phyloP scores from a whole-genome alignment of 1,140 invertebrate genomes.

The Drosophila ananassae region DNA sequence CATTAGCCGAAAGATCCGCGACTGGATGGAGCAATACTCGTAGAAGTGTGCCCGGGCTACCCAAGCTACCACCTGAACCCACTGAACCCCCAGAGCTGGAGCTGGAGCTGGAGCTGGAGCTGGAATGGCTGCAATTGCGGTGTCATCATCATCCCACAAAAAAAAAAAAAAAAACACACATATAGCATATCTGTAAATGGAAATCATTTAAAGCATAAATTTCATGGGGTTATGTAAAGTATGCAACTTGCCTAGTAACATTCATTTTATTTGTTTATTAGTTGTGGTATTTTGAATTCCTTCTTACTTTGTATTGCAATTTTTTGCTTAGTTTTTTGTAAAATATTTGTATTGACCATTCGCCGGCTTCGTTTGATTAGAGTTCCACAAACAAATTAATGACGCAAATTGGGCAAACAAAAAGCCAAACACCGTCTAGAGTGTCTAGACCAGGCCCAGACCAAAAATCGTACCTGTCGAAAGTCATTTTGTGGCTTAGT shows the following conservation, averaged over 20 bases:
- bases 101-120: neutral
- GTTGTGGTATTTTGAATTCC: neutral
- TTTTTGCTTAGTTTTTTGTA: neutral
- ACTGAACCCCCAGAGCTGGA: slow-evolving; percentile 13
- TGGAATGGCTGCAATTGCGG: slow-evolving; percentile 10
- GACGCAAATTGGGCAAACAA: slow-evolving; percentile 55
- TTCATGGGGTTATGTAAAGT: slow-evolving; percentile 5
- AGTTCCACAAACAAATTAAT: slow-evolving; percentile 57
- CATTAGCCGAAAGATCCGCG: slow-evolving; percentile 21
- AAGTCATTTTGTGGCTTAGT: slow-evolving; percentile 28
- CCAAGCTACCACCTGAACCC: slow-evolving; percentile 2
- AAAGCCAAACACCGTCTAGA: slow-evolving; percentile 5
- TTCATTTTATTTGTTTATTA: slow-evolving; percentile 4
- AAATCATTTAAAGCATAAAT: neutral
- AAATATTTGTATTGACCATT: slow-evolving; percentile 1
- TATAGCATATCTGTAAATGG: slow-evolving; percentile 4
- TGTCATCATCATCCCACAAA: slow-evolving; percentile 13
- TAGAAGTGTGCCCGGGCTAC: slow-evolving; percentile 20
- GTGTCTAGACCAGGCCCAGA: slow-evolving; percentile 10
- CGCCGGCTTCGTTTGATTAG: slow-evolving; percentile 20
- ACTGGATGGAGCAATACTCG: slow-evolving; percentile 32
- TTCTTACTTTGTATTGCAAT: neutral
- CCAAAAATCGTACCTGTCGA: slow-evolving; percentile 16
- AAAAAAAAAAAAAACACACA: neutral
- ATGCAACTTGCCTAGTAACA: neutral